Evolutionary conservation across 1,140 invertebrate genomes (phyloP), one percentile per base, ranked within the genome.

Genomic region (Drosophila mojavensis): DNA sequence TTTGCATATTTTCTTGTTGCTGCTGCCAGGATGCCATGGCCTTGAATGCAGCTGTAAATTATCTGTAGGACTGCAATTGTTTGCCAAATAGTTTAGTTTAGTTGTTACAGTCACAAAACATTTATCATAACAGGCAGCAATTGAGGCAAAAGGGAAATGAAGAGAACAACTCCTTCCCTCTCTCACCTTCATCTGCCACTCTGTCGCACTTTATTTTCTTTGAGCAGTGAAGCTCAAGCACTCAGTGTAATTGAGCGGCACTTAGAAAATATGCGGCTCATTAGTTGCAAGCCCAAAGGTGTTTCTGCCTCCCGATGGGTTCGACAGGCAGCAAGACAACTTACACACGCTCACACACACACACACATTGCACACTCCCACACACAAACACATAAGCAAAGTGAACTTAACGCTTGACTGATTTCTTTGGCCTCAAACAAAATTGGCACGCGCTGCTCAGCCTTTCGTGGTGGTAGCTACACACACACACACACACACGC

Each of bases 201-300:
- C 4, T 43, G n/a, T 43, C 43, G 15, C n/a, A 2, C 43, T 45
- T 5, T n/a, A 45, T 9, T 17, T 9, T 47, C 43, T 47, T 56
- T 39, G 59, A 55, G 53, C 53, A 55, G 39, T 24, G 41, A 41
- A 39, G 33, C 70, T 50, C 53, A 79, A 74, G 84, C 84, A 88
- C 84, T 89, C 84, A 88, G 70, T 78, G 84, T 88, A 88, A 88
- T 88, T 88, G 84, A 83, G 84, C 81, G 67, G 75, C 84, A 89
- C 84, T 88, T 88, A 67, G 79, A 73, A 75, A 88, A 89, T 83
- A 73, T 88, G 84, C 78, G 84, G 77, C 84, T 88, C 84, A 83
- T 88, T 88, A 88, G 84, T 79, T 79, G 65, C 62, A 78, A 61
- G 61, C 67, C 56, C 59, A 17, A 50, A 61, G 62, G 62, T 77